Evolutionary conservation across 2,888 invertebrate genomes (phyloP).

Genomic region (Idaea aversata): DNA sequence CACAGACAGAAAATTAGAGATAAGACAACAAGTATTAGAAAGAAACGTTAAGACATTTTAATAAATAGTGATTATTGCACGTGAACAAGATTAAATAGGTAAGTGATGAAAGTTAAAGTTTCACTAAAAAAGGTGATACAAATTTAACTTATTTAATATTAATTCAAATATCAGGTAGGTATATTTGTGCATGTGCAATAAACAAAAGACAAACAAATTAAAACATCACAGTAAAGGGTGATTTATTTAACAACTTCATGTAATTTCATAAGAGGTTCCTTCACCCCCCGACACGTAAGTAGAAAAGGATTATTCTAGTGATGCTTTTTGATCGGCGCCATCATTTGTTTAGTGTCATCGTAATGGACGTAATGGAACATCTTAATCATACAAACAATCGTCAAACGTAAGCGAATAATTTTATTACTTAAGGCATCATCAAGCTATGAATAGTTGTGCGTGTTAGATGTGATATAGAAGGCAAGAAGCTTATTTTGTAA

Average conservation of each 20-base stretch:
- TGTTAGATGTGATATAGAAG: background rate
- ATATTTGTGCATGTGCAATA: slow-evolving; percentile 23
- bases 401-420: slow-evolving; percentile 14
- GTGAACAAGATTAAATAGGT: slow-evolving; percentile 29
- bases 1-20: slow-evolving; percentile 68
- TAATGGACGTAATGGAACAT: background rate
- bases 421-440: background rate
- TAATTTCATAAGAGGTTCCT: background rate
- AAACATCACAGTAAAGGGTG: slow-evolving; percentile 1
- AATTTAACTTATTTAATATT: background rate
- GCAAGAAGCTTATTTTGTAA: background rate
- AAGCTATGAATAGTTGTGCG: background rate
- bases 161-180: background rate
- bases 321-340: background rate
- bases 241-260: background rate
- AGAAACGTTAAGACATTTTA: slow-evolving; percentile 38
- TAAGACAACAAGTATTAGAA: slow-evolving; percentile 41
- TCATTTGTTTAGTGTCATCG: too few relatives aligned
- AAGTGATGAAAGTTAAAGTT: background rate
- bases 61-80: slow-evolving; percentile 53
- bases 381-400: background rate
- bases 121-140: background rate
- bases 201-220: slow-evolving; percentile 8
- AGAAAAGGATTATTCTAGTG: background rate
- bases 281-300: background rate